Conservation (phyloP, 2,113 vertebrate genomes). For the Callospermophilus lateralis region DNA sequence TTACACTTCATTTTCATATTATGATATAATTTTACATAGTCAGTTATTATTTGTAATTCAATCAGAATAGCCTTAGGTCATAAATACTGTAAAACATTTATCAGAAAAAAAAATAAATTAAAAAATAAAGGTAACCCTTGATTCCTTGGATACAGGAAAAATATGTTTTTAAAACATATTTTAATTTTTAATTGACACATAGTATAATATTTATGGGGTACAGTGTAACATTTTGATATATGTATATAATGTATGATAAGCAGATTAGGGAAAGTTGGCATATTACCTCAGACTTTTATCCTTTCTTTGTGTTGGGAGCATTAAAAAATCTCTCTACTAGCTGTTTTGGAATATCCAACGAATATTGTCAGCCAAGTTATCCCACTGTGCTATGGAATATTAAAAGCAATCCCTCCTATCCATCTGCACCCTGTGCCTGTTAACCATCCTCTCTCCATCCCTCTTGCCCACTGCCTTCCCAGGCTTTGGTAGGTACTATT, state of each 20-base stretch:
- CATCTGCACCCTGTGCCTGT: neutral
- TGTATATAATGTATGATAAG: neutral
- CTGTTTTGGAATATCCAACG: neutral
- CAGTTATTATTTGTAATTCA: conserved; percentile 8
- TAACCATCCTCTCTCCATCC: neutral
- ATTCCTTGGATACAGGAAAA: neutral
- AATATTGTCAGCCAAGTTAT: neutral
- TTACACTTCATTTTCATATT: conserved; percentile 47
- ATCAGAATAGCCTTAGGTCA: neutral
- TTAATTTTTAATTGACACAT: neutral
- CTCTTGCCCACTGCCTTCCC: neutral
- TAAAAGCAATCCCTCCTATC: neutral
- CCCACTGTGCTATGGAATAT: neutral
- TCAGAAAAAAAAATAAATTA: conserved; percentile 16
- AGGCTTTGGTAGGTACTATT: neutral
- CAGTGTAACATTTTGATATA: neutral
- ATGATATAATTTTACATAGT: neutral
- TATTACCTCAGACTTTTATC: neutral
- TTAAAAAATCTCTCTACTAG: neutral
- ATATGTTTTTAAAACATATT: neutral
- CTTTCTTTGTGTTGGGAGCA: neutral
- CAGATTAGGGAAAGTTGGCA: neutral
- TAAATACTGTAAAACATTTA: conserved; percentile 5
- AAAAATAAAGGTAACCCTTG: neutral
- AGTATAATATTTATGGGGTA: neutral